These are phyloP conservation scores for Montipora capricornis DNA, from an alignment of 64 coral and sea anemone genomes.

Conservation along the genomic window DNA sequence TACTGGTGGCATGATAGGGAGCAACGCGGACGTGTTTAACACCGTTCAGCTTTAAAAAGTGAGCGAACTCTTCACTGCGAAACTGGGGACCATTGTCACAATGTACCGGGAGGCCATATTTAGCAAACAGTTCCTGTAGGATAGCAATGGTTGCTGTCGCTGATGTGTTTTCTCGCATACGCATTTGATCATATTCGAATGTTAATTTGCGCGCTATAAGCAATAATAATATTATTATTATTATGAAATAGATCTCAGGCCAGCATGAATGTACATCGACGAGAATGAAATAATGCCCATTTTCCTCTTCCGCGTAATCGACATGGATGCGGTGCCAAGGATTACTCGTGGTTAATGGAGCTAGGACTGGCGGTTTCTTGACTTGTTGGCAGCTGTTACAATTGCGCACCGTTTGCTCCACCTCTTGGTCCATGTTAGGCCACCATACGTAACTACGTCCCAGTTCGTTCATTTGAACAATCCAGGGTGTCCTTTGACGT, in stretches of 20 bases:
- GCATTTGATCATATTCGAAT: too few species aligned
- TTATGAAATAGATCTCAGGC: conserved; percentile 2
- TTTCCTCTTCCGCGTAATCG: background rate
- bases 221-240: too few species aligned
- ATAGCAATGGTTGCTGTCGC: background rate
- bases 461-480: too few species aligned
- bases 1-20: background rate
- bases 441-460: too few species aligned
- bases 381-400: conserved; percentile 29
- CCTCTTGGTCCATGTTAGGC: too few species aligned
- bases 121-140: too few species aligned
- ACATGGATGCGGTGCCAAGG: too few species aligned
- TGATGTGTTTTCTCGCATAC: background rate
- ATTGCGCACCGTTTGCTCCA: conserved; percentile 5
- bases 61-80: too few species aligned
- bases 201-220: too few species aligned
- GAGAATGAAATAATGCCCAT: conserved; percentile 11
- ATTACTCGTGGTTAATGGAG: background rate
- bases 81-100: too few species aligned
- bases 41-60: conserved; percentile 22
- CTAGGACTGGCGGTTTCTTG: conserved; percentile 18
- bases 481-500: background rate
- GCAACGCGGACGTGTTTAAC: conserved; percentile 3
- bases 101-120: too few species aligned
- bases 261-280: conserved; percentile 17